A percentile compares a stretch with the other conserved stretches of the same genome.
These are phyloP conservation scores for Cerastis leucographa DNA, from an alignment of 2,888 invertebrate genomes.

Conservation along the genomic window DNA sequence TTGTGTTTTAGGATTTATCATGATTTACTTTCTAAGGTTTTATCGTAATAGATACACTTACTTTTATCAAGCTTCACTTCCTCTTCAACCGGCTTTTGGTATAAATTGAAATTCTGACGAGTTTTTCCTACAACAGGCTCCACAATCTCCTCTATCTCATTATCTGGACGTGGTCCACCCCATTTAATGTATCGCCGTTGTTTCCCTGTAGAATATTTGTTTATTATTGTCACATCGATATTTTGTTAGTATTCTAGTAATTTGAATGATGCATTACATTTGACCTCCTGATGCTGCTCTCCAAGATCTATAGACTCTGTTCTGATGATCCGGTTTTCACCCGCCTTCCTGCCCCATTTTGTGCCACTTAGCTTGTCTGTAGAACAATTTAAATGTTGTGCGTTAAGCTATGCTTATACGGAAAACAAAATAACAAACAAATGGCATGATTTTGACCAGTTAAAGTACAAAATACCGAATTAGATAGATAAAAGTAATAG, in stretches of 20 bases:
- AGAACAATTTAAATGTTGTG: background rate
- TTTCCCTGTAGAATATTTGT: slow-evolving; percentile 29
- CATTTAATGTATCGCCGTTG: slow-evolving; percentile 27
- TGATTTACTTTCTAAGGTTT: background rate
- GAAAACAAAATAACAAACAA: background rate
- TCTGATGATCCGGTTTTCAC: slow-evolving; percentile 34
- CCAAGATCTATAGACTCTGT: slow-evolving; percentile 34
- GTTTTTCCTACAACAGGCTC: background rate
- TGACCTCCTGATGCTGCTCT: slow-evolving; percentile 11
- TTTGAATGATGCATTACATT: slow-evolving; percentile 25
- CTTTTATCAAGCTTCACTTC: slow-evolving; percentile 29
- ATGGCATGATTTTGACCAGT: background rate
- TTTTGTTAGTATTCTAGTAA: background rate
- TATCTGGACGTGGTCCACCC: slow-evolving; percentile 18
- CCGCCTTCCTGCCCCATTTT: slow-evolving; percentile 45
- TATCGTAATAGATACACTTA: slow-evolving; percentile 4
- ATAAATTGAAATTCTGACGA: background rate
- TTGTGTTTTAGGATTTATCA: background rate
- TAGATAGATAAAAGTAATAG: background rate
- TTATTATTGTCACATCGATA: background rate
- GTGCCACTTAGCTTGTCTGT: slow-evolving; percentile 13
- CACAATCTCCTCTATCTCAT: background rate
- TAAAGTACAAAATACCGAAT: background rate
- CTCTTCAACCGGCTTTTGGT: background rate
- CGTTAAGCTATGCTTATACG: background rate